Evolutionary conservation across 2,888 invertebrate species (phyloP), one percentile per base, ranked within the genome.

Genomic region (Cataglyphis livida): DNA sequence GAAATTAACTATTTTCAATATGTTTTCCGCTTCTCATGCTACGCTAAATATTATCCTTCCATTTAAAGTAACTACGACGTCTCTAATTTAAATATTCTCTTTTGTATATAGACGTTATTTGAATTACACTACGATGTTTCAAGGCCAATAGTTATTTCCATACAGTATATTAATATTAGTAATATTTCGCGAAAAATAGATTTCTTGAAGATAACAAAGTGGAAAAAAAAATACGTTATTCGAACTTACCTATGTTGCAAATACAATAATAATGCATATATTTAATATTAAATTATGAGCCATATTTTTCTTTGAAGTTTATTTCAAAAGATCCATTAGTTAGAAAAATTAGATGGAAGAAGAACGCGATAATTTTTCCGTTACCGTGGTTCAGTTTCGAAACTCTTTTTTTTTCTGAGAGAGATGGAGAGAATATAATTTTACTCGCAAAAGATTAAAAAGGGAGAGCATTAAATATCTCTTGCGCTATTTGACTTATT

Each of bases 151-250:
- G 28, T 28, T 76, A 66, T 57, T 66, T 57, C n/a, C 57, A 75
- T 35, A 51, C 12, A 4, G 59, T 41, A 57, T 76, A 76, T 76
- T 57, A 76, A 76, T 76, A 76, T 54, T 51, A 12, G 54, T n/a
- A 21, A 64, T 64, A 64, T 75, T 21, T 7, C 15, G 38, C 15
- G 21, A 0, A 32, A 79, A 61, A 79, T 73, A 66, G 21, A 41
- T 76, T 66, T 66, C 41, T 76, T 41, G n/a, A 54, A 54, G n/a
- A n/a, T 48, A 35, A 9, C 18, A n/a, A 65, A 6, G 65, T 3
- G 35, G 3, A 6, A 18, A 25, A 38, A 38, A 28, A 2, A 51
- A 51, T 41, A 61, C 9, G 3, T 2, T 21, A 5, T 41, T 35
- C 15, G 9, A 9, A 21, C 48, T 18, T 18, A 21, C 5, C 32